Percentiles rank a stretch among this genome's conserved stretches.
These are phyloP conservation scores for Scaptomyza polygonia DNA, from an alignment of 2,888 invertebrate species.

Conservation along the genomic window DNA sequence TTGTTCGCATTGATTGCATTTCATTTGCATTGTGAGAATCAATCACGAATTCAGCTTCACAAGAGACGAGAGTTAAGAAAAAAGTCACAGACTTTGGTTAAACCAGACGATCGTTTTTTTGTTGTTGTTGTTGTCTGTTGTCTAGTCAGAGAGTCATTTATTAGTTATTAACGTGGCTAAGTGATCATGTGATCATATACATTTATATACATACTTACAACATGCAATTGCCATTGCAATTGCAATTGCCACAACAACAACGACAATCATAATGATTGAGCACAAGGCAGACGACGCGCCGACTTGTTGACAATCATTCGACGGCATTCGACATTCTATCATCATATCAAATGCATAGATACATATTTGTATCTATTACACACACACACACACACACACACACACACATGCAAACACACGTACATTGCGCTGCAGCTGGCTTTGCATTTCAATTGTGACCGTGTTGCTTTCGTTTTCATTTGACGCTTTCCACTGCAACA, in stretches of 20 bases:
- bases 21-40: slow-evolving; percentile 77
- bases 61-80: slow-evolving; percentile 5
- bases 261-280: slow-evolving; percentile 64
- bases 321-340: slow-evolving; percentile 43
- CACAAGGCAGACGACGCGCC: slow-evolving; percentile 71
- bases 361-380: too few relatives aligned
- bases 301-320: slow-evolving; percentile 66
- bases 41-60: slow-evolving; percentile 51
- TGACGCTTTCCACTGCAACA: slow-evolving; percentile 18
- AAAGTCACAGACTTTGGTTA: neutral
- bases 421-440: slow-evolving; percentile 41
- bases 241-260: slow-evolving; percentile 24
- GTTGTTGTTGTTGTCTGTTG: slow-evolving; percentile 18
- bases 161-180: slow-evolving; percentile 59
- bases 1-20: slow-evolving; percentile 70
- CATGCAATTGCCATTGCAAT: slow-evolving; percentile 37
- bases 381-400: neutral
- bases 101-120: neutral
- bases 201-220: slow-evolving; percentile 46
- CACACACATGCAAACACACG: neutral
- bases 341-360: slow-evolving; percentile 5
- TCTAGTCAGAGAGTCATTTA: slow-evolving; percentile 62
- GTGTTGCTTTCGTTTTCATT: slow-evolving; percentile 59
- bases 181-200: slow-evolving; percentile 53
- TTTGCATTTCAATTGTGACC: slow-evolving; percentile 75